phyloP scores from a whole-genome alignment of 1,140 invertebrate genomes.

The Drosophila varians region DNA sequence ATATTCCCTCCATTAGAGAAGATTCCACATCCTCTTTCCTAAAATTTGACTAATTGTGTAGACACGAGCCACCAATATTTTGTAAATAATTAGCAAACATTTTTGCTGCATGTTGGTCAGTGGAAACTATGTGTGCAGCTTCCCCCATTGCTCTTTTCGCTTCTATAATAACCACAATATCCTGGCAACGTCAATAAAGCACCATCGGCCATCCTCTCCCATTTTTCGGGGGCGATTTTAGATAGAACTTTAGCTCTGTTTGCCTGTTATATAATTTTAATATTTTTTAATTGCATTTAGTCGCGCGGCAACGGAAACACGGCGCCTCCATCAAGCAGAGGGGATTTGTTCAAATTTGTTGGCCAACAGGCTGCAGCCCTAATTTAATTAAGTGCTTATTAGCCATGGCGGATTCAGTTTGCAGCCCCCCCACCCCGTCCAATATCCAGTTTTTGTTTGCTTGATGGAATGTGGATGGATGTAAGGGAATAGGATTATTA shows the following conservation, averaged over 20 bases:
- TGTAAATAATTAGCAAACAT: conserved; percentile 75
- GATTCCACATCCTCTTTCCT: neutral
- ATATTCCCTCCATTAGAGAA: neutral
- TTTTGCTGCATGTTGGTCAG: conserved; percentile 35
- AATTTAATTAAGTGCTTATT: conserved; percentile 76
- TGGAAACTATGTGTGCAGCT: conserved; percentile 7
- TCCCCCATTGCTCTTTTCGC: neutral
- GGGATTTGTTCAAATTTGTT: conserved; percentile 29
- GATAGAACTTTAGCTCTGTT: conserved; percentile 16
- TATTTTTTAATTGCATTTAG: conserved; percentile 77
- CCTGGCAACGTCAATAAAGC: conserved; percentile 52
- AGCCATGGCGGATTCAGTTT: conserved; percentile 28
- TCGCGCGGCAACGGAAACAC: conserved; percentile 9
- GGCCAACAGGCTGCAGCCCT: conserved; percentile 30
- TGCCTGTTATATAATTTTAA: conserved; percentile 68
- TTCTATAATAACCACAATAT: conserved; percentile 42
- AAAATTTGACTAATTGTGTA: conserved; percentile 56
- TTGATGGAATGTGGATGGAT: conserved; percentile 4
- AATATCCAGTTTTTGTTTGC: conserved; percentile 20
- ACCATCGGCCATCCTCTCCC: neutral
- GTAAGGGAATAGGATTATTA: conserved; percentile 17
- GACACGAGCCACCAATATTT: conserved; percentile 71
- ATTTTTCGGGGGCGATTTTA: neutral
- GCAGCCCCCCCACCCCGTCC: neutral
- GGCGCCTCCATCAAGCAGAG: neutral